phyloP scores from a whole-genome alignment of 2,888 invertebrate species.

The Myopa tessellatipennis region DNA sequence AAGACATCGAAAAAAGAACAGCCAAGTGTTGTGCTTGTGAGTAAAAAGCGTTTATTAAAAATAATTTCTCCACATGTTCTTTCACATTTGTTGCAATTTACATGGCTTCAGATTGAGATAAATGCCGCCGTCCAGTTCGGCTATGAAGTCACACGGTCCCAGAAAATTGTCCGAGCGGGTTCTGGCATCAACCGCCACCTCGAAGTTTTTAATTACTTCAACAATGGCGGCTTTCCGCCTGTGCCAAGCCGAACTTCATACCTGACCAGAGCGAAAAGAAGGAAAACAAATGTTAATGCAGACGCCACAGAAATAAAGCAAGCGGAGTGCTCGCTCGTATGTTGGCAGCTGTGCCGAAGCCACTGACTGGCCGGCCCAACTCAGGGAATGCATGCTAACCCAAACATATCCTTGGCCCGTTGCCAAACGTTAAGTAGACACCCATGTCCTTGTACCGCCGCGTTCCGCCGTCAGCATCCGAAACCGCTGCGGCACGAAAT shows the following conservation, averaged over 20 bases:
- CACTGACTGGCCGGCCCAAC: not conserved
- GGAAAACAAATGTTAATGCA: not conserved
- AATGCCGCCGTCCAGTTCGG: conserved; percentile 49
- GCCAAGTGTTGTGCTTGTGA: not conserved
- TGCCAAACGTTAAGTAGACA: conserved; percentile 56
- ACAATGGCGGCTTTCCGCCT: conserved; percentile 48
- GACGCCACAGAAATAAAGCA: conserved; percentile 19
- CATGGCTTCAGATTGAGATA: conserved; percentile 39
- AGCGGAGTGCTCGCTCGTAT: not conserved
- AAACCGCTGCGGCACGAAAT: conserved; percentile 56
- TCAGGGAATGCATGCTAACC: conserved; percentile 45
- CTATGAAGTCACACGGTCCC: conserved; percentile 46
- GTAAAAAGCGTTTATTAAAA: conserved; percentile 12
- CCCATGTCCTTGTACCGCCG: conserved; percentile 50
- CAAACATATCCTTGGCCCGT: conserved; percentile 58
- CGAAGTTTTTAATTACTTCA: conserved; percentile 49
- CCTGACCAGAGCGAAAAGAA: conserved; percentile 35
- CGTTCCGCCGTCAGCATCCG: conserved; percentile 42
- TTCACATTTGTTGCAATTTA: conserved; percentile 32
- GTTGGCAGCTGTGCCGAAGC: conserved; percentile 7
- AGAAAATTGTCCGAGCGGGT: conserved; percentile 48
- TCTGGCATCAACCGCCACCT: conserved; percentile 46
- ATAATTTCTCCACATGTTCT: conserved; percentile 3
- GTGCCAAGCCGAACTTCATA: conserved; percentile 48
- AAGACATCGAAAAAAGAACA: conserved; percentile 8